Evolutionary conservation across 1,140 invertebrate genomes (phyloP).

Genomic region (Wasmannia auropunctata): DNA sequence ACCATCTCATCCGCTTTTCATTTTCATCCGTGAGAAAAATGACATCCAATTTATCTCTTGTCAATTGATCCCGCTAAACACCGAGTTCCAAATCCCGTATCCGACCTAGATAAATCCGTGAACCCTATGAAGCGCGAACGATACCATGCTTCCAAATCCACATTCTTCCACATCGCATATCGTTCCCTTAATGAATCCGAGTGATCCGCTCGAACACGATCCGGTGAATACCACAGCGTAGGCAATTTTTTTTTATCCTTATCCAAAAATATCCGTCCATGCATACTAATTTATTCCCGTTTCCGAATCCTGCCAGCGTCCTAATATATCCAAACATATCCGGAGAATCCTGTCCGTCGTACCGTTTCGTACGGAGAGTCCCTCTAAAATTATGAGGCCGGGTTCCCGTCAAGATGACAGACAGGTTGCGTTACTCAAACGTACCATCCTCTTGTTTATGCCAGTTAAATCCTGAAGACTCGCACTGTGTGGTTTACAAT

Average conservation of each 20-base stretch:
- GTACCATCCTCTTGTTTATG: conserved; percentile 67
- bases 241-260: conserved; percentile 74
- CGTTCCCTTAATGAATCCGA: conserved; percentile 64
- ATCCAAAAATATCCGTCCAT: conserved; percentile 77
- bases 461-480: conserved; percentile 54
- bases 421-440: conserved; percentile 56
- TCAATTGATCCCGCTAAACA: conserved; percentile 63
- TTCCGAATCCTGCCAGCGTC: conserved; percentile 63
- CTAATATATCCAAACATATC: conserved; percentile 69
- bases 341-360: conserved; percentile 71
- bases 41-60: conserved; percentile 72
- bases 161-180: conserved; percentile 67
- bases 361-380: conserved; percentile 58
- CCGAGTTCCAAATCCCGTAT: conserved; percentile 68
- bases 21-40: conserved; percentile 67
- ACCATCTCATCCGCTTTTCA: conserved; percentile 64
- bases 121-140: conserved; percentile 73
- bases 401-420: conserved; percentile 64
- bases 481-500: conserved; percentile 32
- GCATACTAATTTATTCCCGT: conserved; percentile 70
- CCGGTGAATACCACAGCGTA: conserved; percentile 69
- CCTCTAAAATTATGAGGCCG: conserved; percentile 67
- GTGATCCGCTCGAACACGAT: conserved; percentile 68
- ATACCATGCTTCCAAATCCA: conserved; percentile 77
- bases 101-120: conserved; percentile 77